Evolutionary conservation across 1,140 invertebrate genomes (phyloP), one percentile per base, ranked within the genome.

Genomic region (Araneus ventricosus): DNA sequence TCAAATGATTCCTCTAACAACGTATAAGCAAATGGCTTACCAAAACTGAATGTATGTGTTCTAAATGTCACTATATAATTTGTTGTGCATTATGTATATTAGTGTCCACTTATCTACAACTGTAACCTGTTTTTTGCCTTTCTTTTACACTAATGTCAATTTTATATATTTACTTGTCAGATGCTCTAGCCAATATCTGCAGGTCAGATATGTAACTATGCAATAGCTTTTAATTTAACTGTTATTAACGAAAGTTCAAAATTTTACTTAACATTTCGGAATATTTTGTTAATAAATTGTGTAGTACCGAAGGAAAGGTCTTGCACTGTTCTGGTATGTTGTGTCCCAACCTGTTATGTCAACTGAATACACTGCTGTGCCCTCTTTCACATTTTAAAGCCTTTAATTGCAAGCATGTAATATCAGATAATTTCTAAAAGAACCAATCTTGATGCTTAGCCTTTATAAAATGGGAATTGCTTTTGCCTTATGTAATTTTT

Each of bases 341-440:
- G 34, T 87, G 57, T 86, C 30, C 57, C n/a, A n/a, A n/a, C n/a
- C n/a, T n/a, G n/a, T n/a, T n/a, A n/a, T n/a, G n/a, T n/a, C 27
- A 61, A 34, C 41, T 61, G 41, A 87, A 37, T 87, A 22, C 63
- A 34, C 27, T 87, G 85, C 57, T 57, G 52, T 24, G 85, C 52
- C 22, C 59, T 87, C 20, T 63, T 37, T 63, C 85, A 63, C 85
- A 87, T 87, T 63, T 87, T 87, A 87, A 87, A 87, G 30, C 34
- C 85, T 45, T 87, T 87, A 45, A 87, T 4, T 37, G 63, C 63
- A 27, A 45, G 59, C 57, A 34, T 39, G 30, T 87, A 87, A 87
- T 87, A 87, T 61, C 85, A 61, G 30, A 87, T 87, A 61, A 87
- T 37, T 84, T 57, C 41, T 87, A 87, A 87, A 87, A 39, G 85